phyloP scores from a whole-genome alignment of 2,797 vertebrate species.

The Leptoclinus maculatus region DNA sequence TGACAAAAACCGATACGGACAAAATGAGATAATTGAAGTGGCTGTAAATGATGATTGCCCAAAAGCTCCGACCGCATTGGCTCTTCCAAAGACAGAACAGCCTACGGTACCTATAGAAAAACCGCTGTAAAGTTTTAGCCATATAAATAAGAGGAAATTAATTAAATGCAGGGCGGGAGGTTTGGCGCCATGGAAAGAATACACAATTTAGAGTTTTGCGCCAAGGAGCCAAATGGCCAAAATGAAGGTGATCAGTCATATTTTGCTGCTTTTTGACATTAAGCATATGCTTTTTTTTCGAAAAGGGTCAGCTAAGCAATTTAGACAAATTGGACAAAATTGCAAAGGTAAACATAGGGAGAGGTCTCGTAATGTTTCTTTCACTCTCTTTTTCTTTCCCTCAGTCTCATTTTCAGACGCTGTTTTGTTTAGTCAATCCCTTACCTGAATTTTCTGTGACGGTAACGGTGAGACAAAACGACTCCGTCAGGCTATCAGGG shows the following conservation, averaged over 20 bases:
- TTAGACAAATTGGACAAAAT: conserved; percentile 92
- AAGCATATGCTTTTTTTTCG: conserved; percentile 88
- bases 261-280: conserved; percentile 89
- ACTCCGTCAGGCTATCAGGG: conserved; percentile 59
- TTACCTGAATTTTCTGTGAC: conserved; percentile 78
- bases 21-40: conserved; percentile 72
- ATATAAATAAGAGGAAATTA: conserved; percentile 92
- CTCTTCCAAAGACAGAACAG: conserved; percentile 80
- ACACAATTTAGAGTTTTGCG: conserved; percentile 87
- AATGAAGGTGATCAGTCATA: conserved; percentile 94
- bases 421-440: conserved; percentile 76
- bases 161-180: conserved; percentile 90
- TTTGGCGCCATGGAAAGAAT: conserved; percentile 92
- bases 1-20: conserved; percentile 68
- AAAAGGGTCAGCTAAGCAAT: conserved; percentile 89
- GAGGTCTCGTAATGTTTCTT: conserved; percentile 81
- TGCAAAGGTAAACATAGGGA: conserved; percentile 89
- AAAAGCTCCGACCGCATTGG: conserved; percentile 61
- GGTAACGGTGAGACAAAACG: conserved; percentile 58
- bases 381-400: conserved; percentile 68
- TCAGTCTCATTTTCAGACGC: conserved; percentile 64
- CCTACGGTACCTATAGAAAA: conserved; percentile 83
- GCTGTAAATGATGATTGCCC: conserved; percentile 75
- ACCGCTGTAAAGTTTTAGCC: conserved; percentile 76
- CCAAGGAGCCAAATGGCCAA: conserved; percentile 88